Percentiles rank a stretch among this genome's conserved stretches.
Conservation (phyloP, 2,113 vertebrate species). For the Corydoras sp. region DNA sequence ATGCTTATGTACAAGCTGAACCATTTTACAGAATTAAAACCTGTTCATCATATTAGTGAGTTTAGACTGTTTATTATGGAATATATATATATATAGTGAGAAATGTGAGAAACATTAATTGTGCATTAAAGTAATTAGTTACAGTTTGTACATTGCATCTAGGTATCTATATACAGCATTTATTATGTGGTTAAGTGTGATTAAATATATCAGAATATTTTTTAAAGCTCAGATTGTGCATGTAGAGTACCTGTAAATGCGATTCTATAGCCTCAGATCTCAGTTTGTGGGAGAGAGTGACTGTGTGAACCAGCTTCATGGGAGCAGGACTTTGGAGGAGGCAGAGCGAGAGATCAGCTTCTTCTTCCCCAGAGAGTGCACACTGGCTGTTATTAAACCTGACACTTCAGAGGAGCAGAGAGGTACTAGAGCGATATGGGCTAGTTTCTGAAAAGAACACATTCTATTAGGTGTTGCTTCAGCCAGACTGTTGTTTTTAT, state of each 20-base stretch:
- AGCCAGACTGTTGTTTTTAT: background rate
- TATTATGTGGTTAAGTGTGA: too few species aligned
- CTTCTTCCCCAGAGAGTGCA: constrained; percentile 67
- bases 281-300: constrained; percentile 55
- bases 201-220: too few species aligned
- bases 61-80: too few species aligned
- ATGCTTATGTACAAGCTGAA: too few species aligned
- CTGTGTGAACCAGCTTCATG: constrained; percentile 65
- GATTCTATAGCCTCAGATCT: constrained; percentile 55
- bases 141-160: too few species aligned
- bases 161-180: too few species aligned
- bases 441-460: background rate
- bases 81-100: too few species aligned
- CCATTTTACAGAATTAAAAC: too few species aligned
- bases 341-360: constrained; percentile 64
- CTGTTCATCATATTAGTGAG: too few species aligned
- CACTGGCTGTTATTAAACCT: constrained; percentile 70
- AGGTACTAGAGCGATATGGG: constrained; percentile 47
- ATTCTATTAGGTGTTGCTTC: background rate
- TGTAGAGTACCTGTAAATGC: background rate
- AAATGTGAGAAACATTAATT: too few species aligned
- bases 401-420: constrained; percentile 59
- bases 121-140: too few species aligned
- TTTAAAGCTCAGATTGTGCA: background rate
- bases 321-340: constrained; percentile 56